These are phyloP conservation scores for Panurus biarmicus DNA, from an alignment of 2,113 vertebrate genomes.

Conservation along the genomic window DNA sequence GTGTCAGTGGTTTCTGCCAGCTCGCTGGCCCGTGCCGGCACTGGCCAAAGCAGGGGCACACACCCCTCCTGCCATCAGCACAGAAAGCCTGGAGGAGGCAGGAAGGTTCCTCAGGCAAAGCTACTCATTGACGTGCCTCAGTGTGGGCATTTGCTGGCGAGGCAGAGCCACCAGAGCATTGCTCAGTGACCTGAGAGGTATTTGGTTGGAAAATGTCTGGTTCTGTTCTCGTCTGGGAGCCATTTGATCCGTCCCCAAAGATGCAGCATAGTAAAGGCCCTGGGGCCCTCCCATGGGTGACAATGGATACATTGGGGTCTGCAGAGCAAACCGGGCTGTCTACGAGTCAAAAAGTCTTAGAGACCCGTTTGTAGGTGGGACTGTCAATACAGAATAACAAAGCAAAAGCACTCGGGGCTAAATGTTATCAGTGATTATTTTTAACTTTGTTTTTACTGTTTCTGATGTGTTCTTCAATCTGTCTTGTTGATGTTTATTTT, in stretches of 20 bases:
- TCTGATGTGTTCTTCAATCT: constrained; percentile 57
- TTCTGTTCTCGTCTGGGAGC: constrained; percentile 56
- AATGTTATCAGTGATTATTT: constrained; percentile 52
- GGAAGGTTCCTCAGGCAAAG: constrained; percentile 31
- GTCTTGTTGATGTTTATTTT: constrained; percentile 60
- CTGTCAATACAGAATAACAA: constrained; percentile 49
- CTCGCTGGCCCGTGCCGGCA: neutral
- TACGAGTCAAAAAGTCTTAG: constrained; percentile 44
- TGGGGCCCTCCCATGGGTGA: constrained; percentile 38
- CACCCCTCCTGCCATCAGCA: neutral
- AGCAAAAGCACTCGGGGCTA: constrained; percentile 33
- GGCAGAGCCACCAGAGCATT: constrained; percentile 61
- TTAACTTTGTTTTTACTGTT: constrained; percentile 43
- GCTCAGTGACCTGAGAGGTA: constrained; percentile 66
- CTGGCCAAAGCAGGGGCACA: neutral
- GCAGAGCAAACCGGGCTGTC: neutral
- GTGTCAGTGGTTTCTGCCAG: neutral
- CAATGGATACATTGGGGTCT: neutral
- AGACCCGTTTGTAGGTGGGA: constrained; percentile 21
- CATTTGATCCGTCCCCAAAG: constrained; percentile 49
- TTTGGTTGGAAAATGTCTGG: constrained; percentile 61
- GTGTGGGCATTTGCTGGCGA: constrained; percentile 1
- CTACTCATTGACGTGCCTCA: neutral
- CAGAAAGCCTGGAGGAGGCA: neutral
- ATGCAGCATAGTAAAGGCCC: neutral